Percentiles rank a stretch among this genome's conserved stretches.
These are phyloP conservation scores for Chroicocephalus ridibundus DNA, from an alignment of 2,113 vertebrate genomes.

Conservation along the genomic window DNA sequence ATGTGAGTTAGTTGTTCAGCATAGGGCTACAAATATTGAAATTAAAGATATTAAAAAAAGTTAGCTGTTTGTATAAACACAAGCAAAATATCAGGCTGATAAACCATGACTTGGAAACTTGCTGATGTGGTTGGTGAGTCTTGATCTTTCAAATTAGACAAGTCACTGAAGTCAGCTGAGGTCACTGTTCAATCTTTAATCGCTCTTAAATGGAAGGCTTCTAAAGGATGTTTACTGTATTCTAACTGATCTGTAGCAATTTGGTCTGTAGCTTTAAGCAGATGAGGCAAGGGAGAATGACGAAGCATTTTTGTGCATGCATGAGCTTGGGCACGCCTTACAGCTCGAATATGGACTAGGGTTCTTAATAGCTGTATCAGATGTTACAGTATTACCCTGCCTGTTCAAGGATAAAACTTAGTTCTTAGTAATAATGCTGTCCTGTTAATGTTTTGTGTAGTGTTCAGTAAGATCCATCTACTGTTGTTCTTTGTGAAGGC, in stretches of 20 bases:
- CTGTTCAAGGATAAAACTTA: background rate
- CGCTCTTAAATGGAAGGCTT: background rate
- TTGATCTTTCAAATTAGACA: background rate
- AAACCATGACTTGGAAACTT: background rate
- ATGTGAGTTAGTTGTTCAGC: background rate
- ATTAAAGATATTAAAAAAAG: background rate
- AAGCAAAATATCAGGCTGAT: background rate
- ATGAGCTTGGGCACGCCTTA: background rate
- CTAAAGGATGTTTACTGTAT: background rate
- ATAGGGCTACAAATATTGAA: background rate
- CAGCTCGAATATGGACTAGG: background rate
- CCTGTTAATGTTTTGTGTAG: background rate
- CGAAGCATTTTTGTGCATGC: background rate
- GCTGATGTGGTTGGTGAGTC: background rate
- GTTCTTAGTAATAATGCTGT: fast-evolving
- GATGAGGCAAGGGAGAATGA: background rate
- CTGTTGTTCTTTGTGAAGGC: background rate
- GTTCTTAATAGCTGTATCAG: background rate
- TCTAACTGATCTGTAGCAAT: background rate
- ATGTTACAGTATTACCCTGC: background rate
- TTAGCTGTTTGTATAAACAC: fast-evolving
- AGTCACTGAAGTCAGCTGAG: background rate
- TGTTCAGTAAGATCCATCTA: background rate
- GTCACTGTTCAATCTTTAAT: background rate
- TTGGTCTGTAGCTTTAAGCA: background rate